Conservation (phyloP, 2,113 vertebrate species). For the Monopterus albus region DNA sequence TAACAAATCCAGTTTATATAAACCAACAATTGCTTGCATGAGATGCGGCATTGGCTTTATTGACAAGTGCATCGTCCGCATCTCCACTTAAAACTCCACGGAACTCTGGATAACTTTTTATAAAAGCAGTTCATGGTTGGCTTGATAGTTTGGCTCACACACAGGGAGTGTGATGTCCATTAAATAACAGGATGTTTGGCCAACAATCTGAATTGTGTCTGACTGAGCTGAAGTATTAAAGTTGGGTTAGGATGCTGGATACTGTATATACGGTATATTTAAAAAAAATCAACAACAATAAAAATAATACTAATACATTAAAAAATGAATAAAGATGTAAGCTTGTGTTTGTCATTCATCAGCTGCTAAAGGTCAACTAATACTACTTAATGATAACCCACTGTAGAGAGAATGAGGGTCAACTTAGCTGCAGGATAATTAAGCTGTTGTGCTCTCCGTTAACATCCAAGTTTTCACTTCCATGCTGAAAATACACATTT, state of each 20-base stretch:
- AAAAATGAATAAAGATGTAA: conserved; percentile 6
- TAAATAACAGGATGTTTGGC: conserved; percentile 27
- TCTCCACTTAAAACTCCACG: conserved; percentile 25
- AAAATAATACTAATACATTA: conserved; percentile 15
- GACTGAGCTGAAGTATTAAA: conserved; percentile 18
- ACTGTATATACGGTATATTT: no score
- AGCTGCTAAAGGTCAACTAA: background rate
- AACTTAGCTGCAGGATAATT: conserved; percentile 11
- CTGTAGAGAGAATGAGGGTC: background rate
- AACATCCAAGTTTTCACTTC: background rate
- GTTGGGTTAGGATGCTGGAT: conserved; percentile 5
- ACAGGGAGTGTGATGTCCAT: conserved; percentile 4
- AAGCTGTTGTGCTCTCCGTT: conserved; percentile 2
- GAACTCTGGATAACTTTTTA: conserved; percentile 53
- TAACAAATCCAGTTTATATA: conserved; percentile 6
- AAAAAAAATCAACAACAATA: background rate
- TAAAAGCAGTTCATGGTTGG: conserved; percentile 18
- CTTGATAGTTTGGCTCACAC: conserved; percentile 20
- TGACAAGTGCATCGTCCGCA: conserved; percentile 3
- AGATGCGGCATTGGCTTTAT: background rate
- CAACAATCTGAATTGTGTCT: background rate
- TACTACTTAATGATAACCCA: conserved; percentile 15
- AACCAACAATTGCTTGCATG: conserved; percentile 26
- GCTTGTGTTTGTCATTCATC: conserved; percentile 9
- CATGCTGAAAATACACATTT: background rate